A percentile compares a stretch with the other conserved stretches of the same genome.
Evolutionary conservation across 1,140 invertebrate genomes (phyloP).

Genomic region (Cecropterus lyciades): DNA sequence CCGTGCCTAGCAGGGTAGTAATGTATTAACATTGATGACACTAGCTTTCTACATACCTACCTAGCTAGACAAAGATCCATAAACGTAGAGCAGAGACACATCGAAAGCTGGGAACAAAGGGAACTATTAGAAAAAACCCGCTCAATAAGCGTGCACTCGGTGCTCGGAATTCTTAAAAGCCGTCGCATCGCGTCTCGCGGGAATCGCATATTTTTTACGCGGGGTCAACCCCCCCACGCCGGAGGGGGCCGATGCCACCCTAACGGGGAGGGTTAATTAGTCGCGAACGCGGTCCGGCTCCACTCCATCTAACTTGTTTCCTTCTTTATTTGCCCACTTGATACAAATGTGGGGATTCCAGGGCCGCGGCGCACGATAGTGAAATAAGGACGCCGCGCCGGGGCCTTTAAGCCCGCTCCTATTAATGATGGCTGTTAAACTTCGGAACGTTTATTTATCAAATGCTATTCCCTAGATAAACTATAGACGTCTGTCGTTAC

Average conservation of each 20-base stretch:
- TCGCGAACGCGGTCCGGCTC: conserved; percentile 77
- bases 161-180: conserved; percentile 65
- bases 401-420: conserved; percentile 35
- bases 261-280: conserved; percentile 75
- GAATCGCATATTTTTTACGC: conserved; percentile 71
- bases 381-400: conserved; percentile 42
- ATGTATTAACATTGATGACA: too few species aligned
- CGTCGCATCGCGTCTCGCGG: conserved; percentile 60
- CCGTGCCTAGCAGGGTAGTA: too few species aligned
- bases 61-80: too few species aligned
- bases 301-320: conserved; percentile 80
- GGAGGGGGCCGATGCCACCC: conserved; percentile 47
- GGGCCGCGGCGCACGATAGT: conserved; percentile 44
- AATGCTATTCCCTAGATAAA: not conserved
- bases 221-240: conserved; percentile 50
- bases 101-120: conserved; percentile 22
- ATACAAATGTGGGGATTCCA: conserved; percentile 74
- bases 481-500: not conserved
- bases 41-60: too few species aligned
- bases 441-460: conserved; percentile 16
- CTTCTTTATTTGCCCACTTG: conserved; percentile 82
- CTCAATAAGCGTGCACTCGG: conserved; percentile 49
- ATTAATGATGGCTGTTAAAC: conserved; percentile 37
- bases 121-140: conserved; percentile 35
- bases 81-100: too few species aligned